Conservation (phyloP, 2,888 invertebrate genomes). For the Teleiodes luculella region DNA sequence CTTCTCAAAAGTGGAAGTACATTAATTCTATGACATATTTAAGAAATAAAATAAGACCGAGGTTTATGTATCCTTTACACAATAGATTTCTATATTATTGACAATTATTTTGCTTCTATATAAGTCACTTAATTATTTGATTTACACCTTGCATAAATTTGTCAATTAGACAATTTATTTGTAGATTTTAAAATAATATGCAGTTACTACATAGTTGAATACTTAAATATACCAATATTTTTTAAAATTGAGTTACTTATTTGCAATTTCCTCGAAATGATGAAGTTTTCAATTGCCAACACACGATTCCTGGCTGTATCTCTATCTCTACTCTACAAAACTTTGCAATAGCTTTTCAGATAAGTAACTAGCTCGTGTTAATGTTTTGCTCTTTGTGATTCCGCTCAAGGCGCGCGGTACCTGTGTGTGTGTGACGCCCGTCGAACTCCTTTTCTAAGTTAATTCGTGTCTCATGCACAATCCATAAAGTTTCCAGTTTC, state of each 20-base stretch:
- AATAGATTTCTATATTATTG: background rate
- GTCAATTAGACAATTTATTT: no score
- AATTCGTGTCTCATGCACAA: conserved; percentile 68
- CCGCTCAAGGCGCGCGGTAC: conserved; percentile 33
- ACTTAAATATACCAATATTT: no score
- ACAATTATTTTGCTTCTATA: background rate
- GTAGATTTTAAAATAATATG: no score
- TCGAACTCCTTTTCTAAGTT: conserved; percentile 70
- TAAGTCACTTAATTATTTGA: no score
- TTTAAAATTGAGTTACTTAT: background rate
- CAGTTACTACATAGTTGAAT: no score
- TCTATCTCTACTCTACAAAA: no score
- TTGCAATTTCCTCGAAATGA: conserved; percentile 34
- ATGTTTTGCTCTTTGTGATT: conserved; percentile 71
- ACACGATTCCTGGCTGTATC: conserved; percentile 47
- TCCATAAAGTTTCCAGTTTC: conserved; percentile 57
- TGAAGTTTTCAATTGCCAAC: conserved; percentile 39
- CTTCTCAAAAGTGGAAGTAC: background rate
- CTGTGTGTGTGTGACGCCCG: conserved; percentile 52
- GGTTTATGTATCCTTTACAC: background rate
- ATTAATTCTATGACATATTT: background rate
- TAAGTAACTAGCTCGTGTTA: conserved; percentile 68
- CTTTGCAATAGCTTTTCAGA: conserved; percentile 66
- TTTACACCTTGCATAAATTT: no score
- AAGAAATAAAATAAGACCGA: background rate